Evolutionary conservation across 2,888 invertebrate species (phyloP), one percentile per base, ranked within the genome.

Genomic region (Adelognathus sp.): DNA sequence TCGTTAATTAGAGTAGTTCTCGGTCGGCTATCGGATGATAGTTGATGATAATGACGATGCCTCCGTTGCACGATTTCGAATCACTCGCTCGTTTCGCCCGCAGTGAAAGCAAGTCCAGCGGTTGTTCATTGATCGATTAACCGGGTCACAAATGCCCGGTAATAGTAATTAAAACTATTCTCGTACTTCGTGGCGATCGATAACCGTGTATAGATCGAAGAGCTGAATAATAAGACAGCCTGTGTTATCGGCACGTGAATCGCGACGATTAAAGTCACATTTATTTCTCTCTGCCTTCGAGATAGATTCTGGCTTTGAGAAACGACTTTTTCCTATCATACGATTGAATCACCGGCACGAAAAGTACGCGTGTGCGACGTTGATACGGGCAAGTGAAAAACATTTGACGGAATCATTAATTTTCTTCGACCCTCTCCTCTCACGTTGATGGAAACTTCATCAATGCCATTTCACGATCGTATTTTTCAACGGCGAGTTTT

Each of bases 321-420:
- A 36, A 36, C 36, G 36, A 36, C 11, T n/a, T 2, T 36, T 36
- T 36, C 7, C 36, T 36, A 36, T 36, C 36, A n/a, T 36, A 36
- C 36, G 2, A 9, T 36, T n/a, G 36, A n/a, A 36, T n/a, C n/a
- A n/a, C n/a, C n/a, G n/a, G n/a, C n/a, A n/a, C n/a, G n/a, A n/a
- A n/a, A n/a, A n/a, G n/a, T n/a, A n/a, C n/a, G n/a, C n/a, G n/a
- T n/a, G n/a, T 36, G 11, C 36, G 36, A 36, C 36, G n/a, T 9
- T n/a, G 36, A 11, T 27, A 41, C n/a, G 29, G 41, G 27, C 44
- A 27, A 7, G 3, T 27, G 61, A 41, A 41, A 36, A 61, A 61
- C 27, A 44, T 41, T 61, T 14, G 41, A 61, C 41, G 21, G n/a
- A 7, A 41, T 16, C 14, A 60, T 60, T 41, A 41, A 60, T 60